These are phyloP conservation scores for Leptinotarsa texana DNA, from an alignment of 1,140 invertebrate species.

Conservation along the genomic window DNA sequence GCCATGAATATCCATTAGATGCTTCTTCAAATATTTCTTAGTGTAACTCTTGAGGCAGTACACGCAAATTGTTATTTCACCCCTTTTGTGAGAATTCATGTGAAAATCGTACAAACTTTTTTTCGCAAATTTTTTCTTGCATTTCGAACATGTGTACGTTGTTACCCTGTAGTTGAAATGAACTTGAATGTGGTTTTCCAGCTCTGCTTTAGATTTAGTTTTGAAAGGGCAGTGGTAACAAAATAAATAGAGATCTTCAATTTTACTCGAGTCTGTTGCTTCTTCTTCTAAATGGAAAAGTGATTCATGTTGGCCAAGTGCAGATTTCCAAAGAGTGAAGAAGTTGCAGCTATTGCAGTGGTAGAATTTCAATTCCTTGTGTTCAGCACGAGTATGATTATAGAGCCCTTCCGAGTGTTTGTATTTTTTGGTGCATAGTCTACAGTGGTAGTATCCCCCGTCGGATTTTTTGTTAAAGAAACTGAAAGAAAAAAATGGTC, in stretches of 20 bases:
- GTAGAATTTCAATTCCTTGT: slow-evolving; percentile 12
- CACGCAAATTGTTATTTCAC: neutral
- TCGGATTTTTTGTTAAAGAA: slow-evolving; percentile 14
- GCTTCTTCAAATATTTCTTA: slow-evolving; percentile 6
- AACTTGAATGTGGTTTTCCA: neutral
- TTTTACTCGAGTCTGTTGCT: neutral
- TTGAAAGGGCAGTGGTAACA: slow-evolving; percentile 10
- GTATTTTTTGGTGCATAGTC: slow-evolving; percentile 5
- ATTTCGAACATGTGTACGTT: neutral
- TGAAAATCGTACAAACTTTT: neutral
- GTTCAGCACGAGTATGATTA: neutral
- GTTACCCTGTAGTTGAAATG: neutral
- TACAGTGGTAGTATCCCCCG: slow-evolving; percentile 8
- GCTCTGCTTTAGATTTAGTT: neutral
- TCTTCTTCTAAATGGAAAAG: slow-evolving; percentile 1
- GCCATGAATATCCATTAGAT: neutral
- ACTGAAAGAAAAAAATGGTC: slow-evolving; percentile 3
- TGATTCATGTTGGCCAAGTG: neutral
- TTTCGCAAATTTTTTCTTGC: neutral
- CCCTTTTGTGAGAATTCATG: neutral
- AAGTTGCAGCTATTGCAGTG: slow-evolving; percentile 9
- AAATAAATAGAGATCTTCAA: slow-evolving; percentile 1
- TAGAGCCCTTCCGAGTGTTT: slow-evolving; percentile 7
- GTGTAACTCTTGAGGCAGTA: slow-evolving; percentile 1
- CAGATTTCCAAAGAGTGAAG: slow-evolving; percentile 10